These are phyloP conservation scores for Thelaira solivaga DNA, from an alignment of 2,888 invertebrate species.

Conservation along the genomic window DNA sequence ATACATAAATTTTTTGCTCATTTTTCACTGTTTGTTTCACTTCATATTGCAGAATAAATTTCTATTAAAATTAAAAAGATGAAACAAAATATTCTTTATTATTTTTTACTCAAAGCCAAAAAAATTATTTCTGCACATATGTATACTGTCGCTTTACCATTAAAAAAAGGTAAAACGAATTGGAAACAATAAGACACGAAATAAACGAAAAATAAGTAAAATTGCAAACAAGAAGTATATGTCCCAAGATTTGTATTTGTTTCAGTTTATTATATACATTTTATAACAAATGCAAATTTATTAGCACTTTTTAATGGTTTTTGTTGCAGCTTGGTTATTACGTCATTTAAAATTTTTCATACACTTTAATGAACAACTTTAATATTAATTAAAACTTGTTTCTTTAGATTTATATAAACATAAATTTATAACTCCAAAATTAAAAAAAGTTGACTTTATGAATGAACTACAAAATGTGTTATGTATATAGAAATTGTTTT, in stretches of 20 bases:
- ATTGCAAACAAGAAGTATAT: background rate
- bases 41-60: background rate
- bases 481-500: background rate
- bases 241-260: background rate
- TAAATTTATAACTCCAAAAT: background rate
- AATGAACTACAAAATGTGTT: slow-evolving; percentile 60
- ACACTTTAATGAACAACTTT: background rate
- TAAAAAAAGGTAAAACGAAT: background rate
- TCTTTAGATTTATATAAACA: too few species aligned
- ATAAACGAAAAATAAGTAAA: background rate
- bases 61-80: background rate
- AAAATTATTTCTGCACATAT: background rate
- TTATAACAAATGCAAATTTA: background rate
- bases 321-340: slow-evolving; percentile 36
- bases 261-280: background rate
- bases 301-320: background rate
- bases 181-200: background rate
- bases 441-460: slow-evolving; percentile 61
- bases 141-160: background rate
- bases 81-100: background rate
- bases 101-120: background rate
- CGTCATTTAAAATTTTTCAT: slow-evolving; percentile 19
- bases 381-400: background rate
- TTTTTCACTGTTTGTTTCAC: slow-evolving; percentile 5
- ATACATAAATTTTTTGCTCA: slow-evolving; percentile 8